Base-by-base conservation (phyloP, 35 echinoderm and acorn worm genomes). In the Apostichopus californicus region DNA sequence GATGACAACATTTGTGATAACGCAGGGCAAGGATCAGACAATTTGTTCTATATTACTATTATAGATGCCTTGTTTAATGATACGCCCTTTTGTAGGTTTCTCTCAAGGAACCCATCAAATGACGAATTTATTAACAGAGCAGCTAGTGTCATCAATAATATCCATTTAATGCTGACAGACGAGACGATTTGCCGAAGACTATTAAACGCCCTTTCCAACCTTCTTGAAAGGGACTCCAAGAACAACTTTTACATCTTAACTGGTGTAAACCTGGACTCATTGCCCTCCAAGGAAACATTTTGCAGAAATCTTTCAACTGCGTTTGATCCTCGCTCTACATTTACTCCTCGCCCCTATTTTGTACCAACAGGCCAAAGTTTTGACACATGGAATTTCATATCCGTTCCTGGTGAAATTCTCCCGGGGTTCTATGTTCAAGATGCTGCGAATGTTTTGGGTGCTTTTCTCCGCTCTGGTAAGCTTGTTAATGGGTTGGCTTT, bases 351-450 rank as follows among this genome's bases (percentile, higher is more conserved):
- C 7, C 22, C 52, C 7, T 81, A 81, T 46, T 81, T 34, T 7
- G 22, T 81, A 46, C 79, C 79, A 28, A 28, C 25, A 15, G 79
- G 79, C 52, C 79, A 81, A 81, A 15, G 52, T 8, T 9, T 81
- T 4, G 5, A 6, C 7, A 25, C 54, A 15, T 14, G 79, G 13
- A 15, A 54, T 46, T 54, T 81, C 6, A 6, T 52, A 14, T 52
- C 11, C 54, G 25, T 4, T 0, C 79, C 79, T 9, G 26, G 79
- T 8, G 79, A 81, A 81, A 28, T 81, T 13, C 54, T 81, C 25
- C 79, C 79, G 14, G 79, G 79, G 79, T 81, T 81, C 14, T 81
- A 6, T 28, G 24, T 81, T 54, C 25, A 10, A 54, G 79, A 81
- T 14, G 54, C 15, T 13, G 25, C 54, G 7, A 46, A 81, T 28